These are phyloP conservation scores for Drosophila parabipectinata DNA, from an alignment of 1,140 invertebrate genomes.

Conservation along the genomic window DNA sequence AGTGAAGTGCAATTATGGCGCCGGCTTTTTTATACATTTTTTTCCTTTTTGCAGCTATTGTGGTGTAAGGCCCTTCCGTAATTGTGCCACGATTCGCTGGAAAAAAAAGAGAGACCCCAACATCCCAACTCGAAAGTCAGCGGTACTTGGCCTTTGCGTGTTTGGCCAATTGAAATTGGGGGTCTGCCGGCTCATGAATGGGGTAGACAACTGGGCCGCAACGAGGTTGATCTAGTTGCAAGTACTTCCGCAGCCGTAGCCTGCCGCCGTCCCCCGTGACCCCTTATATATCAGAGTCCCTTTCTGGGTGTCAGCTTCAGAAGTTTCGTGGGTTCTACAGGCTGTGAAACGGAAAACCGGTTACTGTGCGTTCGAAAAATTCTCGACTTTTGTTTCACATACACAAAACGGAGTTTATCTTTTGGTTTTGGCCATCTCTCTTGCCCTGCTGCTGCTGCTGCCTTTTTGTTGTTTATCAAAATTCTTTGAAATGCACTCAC, in stretches of 20 bases:
- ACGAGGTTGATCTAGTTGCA: conserved; percentile 44
- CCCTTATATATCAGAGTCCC: neutral
- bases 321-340: conserved; percentile 27
- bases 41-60: neutral
- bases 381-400: conserved; percentile 80
- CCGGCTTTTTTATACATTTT: conserved; percentile 34
- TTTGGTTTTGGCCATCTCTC: conserved; percentile 37
- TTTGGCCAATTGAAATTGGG: conserved; percentile 65
- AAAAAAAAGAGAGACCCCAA: conserved; percentile 15
- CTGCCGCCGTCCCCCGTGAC: no score
- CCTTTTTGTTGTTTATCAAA: conserved; percentile 70
- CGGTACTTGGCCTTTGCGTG: conserved; percentile 65
- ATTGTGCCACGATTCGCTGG: conserved; percentile 46
- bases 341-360: conserved; percentile 62
- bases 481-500: conserved; percentile 79
- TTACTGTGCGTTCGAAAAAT: conserved; percentile 66
- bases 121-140: conserved; percentile 12
- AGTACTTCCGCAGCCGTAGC: conserved; percentile 4
- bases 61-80: neutral
- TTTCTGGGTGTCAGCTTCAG: conserved; percentile 21
- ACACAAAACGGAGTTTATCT: conserved; percentile 72
- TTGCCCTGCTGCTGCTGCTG: conserved; percentile 7
- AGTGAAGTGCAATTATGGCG: conserved; percentile 61
- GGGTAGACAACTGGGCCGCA: conserved; percentile 57
- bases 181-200: conserved; percentile 56